Evolutionary conservation across 2,113 vertebrate genomes (phyloP).

Genomic region (Petaurus breviceps): DNA sequence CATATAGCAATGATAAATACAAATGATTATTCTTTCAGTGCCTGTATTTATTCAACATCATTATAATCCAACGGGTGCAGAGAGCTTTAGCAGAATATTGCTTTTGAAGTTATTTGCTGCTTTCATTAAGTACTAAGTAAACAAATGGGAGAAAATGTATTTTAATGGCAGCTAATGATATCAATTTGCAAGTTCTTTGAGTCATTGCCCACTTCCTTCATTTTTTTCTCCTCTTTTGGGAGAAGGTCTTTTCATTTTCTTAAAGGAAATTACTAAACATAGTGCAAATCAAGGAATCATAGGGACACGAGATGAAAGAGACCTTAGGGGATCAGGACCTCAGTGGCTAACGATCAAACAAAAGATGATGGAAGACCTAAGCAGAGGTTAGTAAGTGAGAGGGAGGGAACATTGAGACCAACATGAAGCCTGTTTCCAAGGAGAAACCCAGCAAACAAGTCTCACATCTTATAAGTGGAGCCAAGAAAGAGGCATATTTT

Average conservation of each 20-base stretch:
- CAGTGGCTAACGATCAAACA: not conserved
- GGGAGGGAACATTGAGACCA: not conserved
- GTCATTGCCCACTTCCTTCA: not conserved
- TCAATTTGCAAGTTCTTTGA: not conserved
- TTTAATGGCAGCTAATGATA: slow-evolving; percentile 38
- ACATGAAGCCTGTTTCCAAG: not conserved
- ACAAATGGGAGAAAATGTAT: slow-evolving; percentile 1
- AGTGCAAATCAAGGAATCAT: not conserved
- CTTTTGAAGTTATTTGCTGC: not conserved
- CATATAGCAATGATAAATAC: not conserved
- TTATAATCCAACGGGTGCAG: slow-evolving; percentile 8
- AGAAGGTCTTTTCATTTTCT: slow-evolving; percentile 25
- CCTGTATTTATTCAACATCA: not conserved
- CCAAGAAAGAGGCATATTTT: not conserved
- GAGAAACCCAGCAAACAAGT: not conserved
- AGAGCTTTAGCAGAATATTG: not conserved
- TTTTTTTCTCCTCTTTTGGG: not conserved
- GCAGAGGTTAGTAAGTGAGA: not conserved
- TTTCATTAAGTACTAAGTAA: slow-evolving; percentile 25
- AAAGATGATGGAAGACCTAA: not conserved
- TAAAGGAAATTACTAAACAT: not conserved
- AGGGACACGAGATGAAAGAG: not conserved
- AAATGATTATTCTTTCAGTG: not conserved
- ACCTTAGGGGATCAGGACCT: not conserved
- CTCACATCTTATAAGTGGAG: not conserved